A percentile compares a stretch with the other conserved stretches of the same genome.
Evolutionary conservation across 1,140 invertebrate genomes (phyloP).

Genomic region (Aphelinus certus): DNA sequence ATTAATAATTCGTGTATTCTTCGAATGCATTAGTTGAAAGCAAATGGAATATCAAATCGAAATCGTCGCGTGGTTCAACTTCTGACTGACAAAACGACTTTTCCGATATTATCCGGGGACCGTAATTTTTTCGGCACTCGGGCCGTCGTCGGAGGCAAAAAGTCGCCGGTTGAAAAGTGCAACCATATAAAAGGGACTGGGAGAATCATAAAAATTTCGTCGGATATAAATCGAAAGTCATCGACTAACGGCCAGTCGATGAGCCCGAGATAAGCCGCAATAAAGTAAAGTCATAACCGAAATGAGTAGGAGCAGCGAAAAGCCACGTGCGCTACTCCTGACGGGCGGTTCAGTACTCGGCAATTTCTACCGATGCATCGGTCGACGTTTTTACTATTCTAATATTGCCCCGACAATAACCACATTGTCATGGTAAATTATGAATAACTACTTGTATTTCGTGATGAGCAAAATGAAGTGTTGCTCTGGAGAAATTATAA

Average conservation of each 20-base stretch:
- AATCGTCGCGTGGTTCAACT: too few species aligned
- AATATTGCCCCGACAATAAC: background rate
- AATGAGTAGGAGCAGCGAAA: slow-evolving; percentile 13
- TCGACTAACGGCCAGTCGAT: background rate
- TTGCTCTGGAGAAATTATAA: too few species aligned
- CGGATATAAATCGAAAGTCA: slow-evolving; percentile 28
- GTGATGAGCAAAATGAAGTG: too few species aligned
- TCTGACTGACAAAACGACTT: too few species aligned
- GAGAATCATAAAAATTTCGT: slow-evolving; percentile 27
- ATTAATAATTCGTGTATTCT: too few species aligned
- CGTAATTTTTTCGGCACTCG: slow-evolving; percentile 9
- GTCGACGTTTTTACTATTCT: slow-evolving; percentile 12
- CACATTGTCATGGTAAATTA: slow-evolving; percentile 14
- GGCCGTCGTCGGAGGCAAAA: background rate
- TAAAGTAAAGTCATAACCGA: slow-evolving; percentile 30
- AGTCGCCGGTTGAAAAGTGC: background rate
- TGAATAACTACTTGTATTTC: background rate
- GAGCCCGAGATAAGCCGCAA: slow-evolving; percentile 25
- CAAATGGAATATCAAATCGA: too few species aligned
- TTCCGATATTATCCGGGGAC: background rate
- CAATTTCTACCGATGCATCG: background rate
- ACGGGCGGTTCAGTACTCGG: background rate
- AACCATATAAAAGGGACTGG: background rate
- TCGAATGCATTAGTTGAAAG: too few species aligned
- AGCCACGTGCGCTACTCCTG: background rate